These are phyloP conservation scores for Buceros bicornis DNA, from an alignment of 2,797 vertebrate species.

Conservation along the genomic window DNA sequence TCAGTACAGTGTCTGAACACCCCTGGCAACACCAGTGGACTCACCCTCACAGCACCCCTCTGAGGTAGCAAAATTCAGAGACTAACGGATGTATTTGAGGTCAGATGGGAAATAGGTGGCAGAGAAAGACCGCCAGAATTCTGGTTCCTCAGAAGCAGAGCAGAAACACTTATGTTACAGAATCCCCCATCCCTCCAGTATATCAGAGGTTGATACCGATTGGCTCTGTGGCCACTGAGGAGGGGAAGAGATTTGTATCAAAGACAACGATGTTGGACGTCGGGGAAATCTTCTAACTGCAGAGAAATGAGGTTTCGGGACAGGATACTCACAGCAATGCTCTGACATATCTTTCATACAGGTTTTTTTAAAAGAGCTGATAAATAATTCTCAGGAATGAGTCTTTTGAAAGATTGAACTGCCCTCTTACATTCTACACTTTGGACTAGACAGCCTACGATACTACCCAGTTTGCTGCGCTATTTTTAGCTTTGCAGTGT, in stretches of 20 bases:
- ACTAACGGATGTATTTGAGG: not conserved
- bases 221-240: not conserved
- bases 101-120: not conserved
- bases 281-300: not conserved
- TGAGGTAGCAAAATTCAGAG: not conserved
- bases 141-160: not conserved
- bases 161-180: not conserved
- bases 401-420: not conserved
- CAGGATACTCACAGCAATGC: not conserved
- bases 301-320: not conserved
- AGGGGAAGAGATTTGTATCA: not conserved
- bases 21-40: not conserved
- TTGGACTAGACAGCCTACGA: not conserved
- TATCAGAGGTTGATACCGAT: not conserved
- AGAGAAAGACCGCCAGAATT: not conserved
- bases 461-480: not conserved
- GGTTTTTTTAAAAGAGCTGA: not conserved
- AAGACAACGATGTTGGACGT: not conserved
- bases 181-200: not conserved
- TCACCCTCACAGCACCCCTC: not conserved
- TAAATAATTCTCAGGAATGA: not conserved
- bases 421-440: not conserved
- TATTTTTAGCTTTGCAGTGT: not conserved
- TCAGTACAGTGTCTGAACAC: not conserved
- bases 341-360: not conserved